Base-by-base conservation (phyloP, 2,888 invertebrate genomes). In the Morinoia aosen region DNA sequence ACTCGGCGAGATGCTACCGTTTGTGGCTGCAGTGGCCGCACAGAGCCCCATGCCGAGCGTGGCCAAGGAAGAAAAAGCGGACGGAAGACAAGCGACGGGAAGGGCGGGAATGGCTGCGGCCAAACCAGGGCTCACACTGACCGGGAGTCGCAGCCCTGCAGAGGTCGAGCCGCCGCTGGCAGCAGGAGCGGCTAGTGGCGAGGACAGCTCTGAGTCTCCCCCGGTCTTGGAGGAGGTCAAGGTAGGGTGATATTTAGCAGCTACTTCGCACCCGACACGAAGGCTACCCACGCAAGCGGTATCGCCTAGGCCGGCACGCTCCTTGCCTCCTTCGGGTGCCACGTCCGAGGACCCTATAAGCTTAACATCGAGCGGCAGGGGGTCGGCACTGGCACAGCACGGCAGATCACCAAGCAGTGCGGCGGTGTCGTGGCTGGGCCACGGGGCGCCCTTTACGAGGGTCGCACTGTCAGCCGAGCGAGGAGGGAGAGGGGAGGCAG, bases 1-100 rank as follows among this genome's bases (percentile, higher is more conserved):
- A n/a, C 93, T 93, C 2, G 93, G 93, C 11, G 93, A 93, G 12
- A 93, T 48, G 58, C 57, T 93, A 25, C 93, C 58, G 57, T 93
- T 93, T 16, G 93, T 93, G n/a, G 93, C 93, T 7, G 93, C 93
- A 14, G 93, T 93, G 56, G 58, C 93, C 10, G 93, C 93, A 93
- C 93, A 93, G 1, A 93, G 48, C n/a, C 93, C 57, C 93, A 93
- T 93, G 33, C 93, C 93, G 10, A 93, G 57, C 8, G 93, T 93
- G 39, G 58, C 93, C 93, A 93, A 33, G 57, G 93, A 93, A 33
- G 93, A 93, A 57, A 93, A 93, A 57, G 93, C 93, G 5, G 93
- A 93, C 12, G 93, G 93, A 8, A 93, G 93, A 57, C 93, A 93
- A 39, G 93, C 93, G 48, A 93, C 93, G 25, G 93, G 93, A 14